Conservation (phyloP, 2,113 vertebrate species). For the human region GRCh38 chr11:131114001-131114500, state of each 20-base stretch:
- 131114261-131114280: constrained; percentile 37
- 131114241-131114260: constrained; percentile 9
- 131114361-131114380: not conserved
- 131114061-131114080: not conserved
- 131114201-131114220: constrained; percentile 60
- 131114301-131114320: constrained; percentile 12
- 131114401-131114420: not conserved
- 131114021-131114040: not conserved
- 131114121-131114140: not conserved
- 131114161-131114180: constrained; percentile 37
- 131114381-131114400: not conserved
- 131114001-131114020: not conserved
- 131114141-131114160: not conserved
- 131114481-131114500: fast-evolving
- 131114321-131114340: not conserved
- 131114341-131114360: not conserved
- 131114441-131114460: not conserved
- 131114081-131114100: not conserved
- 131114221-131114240: constrained; percentile 59
- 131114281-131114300: constrained; percentile 58
- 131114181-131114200: constrained; percentile 53
- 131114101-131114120: not conserved
- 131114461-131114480: not conserved
- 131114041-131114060: not conserved
- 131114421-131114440: not conserved